Evolutionary conservation across 2,888 invertebrate genomes (phyloP).

Genomic region (Trachelus tabidus): DNA sequence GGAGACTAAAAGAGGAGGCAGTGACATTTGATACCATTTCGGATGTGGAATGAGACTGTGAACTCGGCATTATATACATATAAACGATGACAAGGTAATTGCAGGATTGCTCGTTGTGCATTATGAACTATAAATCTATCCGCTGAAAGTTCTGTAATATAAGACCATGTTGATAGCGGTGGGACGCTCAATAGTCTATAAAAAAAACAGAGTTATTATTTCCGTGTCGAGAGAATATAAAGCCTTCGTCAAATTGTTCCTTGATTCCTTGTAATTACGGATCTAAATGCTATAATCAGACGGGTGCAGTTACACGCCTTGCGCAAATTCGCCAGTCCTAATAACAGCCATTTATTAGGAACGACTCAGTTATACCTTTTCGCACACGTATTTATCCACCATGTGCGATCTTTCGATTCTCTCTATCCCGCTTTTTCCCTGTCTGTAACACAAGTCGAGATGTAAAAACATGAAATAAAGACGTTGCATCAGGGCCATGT

Average conservation of each 20-base stretch:
- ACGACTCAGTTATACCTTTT: background rate
- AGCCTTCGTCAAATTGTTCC: background rate
- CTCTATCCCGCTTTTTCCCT: background rate
- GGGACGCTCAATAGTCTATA: background rate
- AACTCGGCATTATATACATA: background rate
- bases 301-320: background rate
- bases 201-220: background rate
- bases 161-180: background rate
- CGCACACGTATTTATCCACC: background rate
- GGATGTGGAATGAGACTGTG: background rate
- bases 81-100: background rate
- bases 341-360: background rate
- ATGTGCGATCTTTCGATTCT: background rate
- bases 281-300: background rate
- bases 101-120: background rate
- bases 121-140: background rate
- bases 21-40: background rate
- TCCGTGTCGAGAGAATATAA: background rate
- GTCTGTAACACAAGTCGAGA: background rate
- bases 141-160: background rate
- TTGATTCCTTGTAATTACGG: background rate
- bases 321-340: background rate
- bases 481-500: constrained; percentile 24
- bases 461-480: constrained; percentile 41
- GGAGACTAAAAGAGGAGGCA: background rate